These are phyloP conservation scores for Paratrypauchen microcephalus DNA, from an alignment of 2,797 vertebrate genomes.

Conservation along the genomic window DNA sequence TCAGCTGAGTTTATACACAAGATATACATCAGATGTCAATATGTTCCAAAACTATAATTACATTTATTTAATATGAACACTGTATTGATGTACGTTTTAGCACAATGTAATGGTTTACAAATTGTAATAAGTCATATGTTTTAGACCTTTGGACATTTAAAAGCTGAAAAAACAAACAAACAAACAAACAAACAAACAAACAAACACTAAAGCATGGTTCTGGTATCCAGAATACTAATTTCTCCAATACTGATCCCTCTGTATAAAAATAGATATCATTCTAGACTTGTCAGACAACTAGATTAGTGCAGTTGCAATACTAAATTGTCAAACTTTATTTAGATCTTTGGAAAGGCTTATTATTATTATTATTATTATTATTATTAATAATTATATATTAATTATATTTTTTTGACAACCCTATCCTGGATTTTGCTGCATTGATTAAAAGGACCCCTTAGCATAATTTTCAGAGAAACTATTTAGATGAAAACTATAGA, in stretches of 20 bases:
- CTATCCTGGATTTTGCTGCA: neutral
- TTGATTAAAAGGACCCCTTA: neutral
- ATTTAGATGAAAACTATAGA: neutral
- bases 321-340: too few relatives aligned
- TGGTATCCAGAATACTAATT: too few relatives aligned
- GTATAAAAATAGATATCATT: too few relatives aligned
- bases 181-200: too few relatives aligned
- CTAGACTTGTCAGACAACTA: too few relatives aligned
- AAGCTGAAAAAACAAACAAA: too few relatives aligned
- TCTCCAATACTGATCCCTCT: too few relatives aligned
- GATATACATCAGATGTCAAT: conserved; percentile 24
- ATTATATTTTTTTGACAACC: neutral
- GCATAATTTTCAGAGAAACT: neutral
- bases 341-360: too few relatives aligned
- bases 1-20: conserved; percentile 41
- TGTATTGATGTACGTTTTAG: neutral
- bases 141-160: neutral
- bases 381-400: too few relatives aligned
- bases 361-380: too few relatives aligned
- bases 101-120: neutral
- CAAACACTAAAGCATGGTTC: too few relatives aligned
- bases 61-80: neutral
- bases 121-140: neutral
- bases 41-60: neutral
- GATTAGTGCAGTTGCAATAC: too few relatives aligned